phyloP scores from a whole-genome alignment of 2,113 vertebrate species.

The Orthonyx spaldingii region DNA sequence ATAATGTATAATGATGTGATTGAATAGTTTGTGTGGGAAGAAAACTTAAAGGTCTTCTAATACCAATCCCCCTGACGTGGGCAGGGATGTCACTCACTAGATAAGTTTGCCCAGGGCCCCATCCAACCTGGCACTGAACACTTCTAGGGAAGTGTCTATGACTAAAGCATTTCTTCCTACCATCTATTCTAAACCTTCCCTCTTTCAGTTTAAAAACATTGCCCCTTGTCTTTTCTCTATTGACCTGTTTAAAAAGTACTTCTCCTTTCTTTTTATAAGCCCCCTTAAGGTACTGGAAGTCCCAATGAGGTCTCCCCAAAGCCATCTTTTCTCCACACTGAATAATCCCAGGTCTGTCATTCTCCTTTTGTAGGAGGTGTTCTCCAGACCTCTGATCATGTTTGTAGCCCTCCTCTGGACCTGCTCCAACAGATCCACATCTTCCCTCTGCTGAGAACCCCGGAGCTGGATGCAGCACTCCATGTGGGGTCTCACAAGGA shows the following conservation, averaged over 20 bases:
- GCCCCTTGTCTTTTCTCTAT: background rate
- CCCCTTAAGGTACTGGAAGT: background rate
- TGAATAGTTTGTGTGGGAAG: background rate
- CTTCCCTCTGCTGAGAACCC: background rate
- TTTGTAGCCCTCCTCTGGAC: background rate
- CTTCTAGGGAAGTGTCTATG: background rate
- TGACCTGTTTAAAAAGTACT: background rate
- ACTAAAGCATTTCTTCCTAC: background rate
- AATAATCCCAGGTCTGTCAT: background rate
- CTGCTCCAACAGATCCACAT: background rate
- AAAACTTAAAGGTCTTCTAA: background rate
- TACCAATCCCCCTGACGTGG: too few relatives aligned
- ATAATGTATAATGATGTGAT: background rate
- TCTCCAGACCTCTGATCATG: background rate
- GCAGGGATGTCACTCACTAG: background rate
- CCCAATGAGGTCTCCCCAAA: background rate
- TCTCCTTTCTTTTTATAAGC: background rate
- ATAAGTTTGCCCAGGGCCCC: background rate
- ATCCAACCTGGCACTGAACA: too few relatives aligned
- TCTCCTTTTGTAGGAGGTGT: background rate
- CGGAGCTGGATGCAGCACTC: too few relatives aligned
- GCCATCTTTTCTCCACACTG: background rate
- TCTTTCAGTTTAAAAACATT: background rate
- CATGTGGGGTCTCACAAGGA: accelerated
- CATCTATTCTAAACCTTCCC: background rate